Percentiles rank a stretch among this genome's conserved stretches.
Evolutionary conservation across 2,797 vertebrate genomes (phyloP).

Genomic region (Aselliscus stoliczkanus): DNA sequence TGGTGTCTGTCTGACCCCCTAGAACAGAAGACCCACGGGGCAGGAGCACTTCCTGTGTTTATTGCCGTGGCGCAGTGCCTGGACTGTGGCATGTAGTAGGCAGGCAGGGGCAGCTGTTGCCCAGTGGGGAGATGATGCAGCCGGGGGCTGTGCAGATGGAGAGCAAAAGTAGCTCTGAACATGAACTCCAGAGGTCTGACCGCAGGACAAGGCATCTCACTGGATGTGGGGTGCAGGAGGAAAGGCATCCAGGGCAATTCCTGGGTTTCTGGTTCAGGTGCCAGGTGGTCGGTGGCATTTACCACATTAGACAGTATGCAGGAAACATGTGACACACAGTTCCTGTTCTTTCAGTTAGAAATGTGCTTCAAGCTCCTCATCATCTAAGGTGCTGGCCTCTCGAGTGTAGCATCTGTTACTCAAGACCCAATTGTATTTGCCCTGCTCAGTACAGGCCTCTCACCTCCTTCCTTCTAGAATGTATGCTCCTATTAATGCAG

Average conservation of each 20-base stretch:
- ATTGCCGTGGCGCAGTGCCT: not conserved
- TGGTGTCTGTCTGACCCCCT: not conserved
- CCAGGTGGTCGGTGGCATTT: not conserved
- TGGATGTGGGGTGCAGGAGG: not conserved
- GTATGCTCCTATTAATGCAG: not conserved
- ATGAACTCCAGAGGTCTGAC: no score
- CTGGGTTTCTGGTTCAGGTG: not conserved
- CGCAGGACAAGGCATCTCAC: not conserved
- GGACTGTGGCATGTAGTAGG: not conserved
- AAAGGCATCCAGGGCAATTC: not conserved
- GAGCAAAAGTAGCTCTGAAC: no score
- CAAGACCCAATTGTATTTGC: no score
- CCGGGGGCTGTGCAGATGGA: rapidly evolving
- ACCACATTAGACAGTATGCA: rapidly evolving
- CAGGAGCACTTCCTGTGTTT: not conserved
- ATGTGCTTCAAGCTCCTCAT: not conserved
- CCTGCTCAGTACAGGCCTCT: not conserved
- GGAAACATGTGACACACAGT: not conserved
- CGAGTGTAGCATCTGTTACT: not conserved
- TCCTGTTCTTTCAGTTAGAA: not conserved
- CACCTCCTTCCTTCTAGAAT: not conserved
- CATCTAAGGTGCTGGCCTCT: not conserved
- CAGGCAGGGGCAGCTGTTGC: not conserved
- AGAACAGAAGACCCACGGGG: not conserved
- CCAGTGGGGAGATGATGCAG: not conserved